Base-by-base conservation (phyloP, 2,113 vertebrate species). In the Brachirus orientalis region DNA sequence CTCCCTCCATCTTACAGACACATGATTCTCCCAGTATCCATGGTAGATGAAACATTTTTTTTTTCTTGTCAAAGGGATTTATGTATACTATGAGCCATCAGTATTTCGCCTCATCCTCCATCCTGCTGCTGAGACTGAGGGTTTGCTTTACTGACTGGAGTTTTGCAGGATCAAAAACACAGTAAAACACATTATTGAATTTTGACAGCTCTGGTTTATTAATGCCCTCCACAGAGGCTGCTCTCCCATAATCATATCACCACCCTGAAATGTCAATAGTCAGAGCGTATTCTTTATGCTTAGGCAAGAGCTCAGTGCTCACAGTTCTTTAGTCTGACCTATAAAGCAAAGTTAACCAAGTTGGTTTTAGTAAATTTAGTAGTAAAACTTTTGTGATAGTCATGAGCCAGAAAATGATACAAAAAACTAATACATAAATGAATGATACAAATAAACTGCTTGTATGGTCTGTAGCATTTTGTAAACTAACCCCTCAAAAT, bases 171-270 rank as follows among this genome's bases (percentile, higher is more conserved):
- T 82, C 72, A 73, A 50, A 33, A 66, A 50, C 10, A 70, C 46
- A 66, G 68, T n/a, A 38, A 63, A 59, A 71, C 46, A 57, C 35
- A 58, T 82, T 67, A 74, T 33, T 72, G 75, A 60, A 73, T 80
- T 63, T 55, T 82, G 69, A 79, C 78, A 65, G 69, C 69, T 54
- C 37, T 53, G 54, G 44, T n/a, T 84, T 68, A 80, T 77, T 58
- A 63, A 73, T 72, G 62, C 19, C 10, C 69, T 36, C 12, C 64
- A 57, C 56, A 40, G 57, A 20, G 62, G 69, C 75, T 52, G 78
- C 72, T 55, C 65, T 74, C 80, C 63, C 52, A 63, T 69, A 66
- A 72, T 75, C 62, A 58, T 46, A 66, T 64, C 60, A 54, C 17
- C 44, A 46, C 61, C 50, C 28, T 35, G 54, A 53, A 43, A 61